phyloP scores from a whole-genome alignment of 2,113 vertebrate species.

The Spermophilus dauricus region DNA sequence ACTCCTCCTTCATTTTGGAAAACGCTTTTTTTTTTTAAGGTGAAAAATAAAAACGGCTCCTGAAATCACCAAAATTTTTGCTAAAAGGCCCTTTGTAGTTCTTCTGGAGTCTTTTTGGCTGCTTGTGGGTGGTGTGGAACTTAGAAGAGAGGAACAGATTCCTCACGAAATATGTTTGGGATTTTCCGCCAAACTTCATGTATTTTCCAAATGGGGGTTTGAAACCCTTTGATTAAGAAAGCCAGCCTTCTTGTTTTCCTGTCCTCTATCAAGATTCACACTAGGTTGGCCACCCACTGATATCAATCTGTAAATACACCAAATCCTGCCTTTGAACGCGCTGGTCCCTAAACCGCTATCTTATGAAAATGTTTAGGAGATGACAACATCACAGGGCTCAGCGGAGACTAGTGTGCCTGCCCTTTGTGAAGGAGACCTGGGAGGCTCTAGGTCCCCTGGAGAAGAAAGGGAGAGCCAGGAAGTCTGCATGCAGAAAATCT shows the following conservation, averaged over 20 bases:
- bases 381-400: slow-evolving; percentile 52
- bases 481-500: neutral
- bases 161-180: slow-evolving; percentile 34
- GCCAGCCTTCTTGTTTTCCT: slow-evolving; percentile 50
- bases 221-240: slow-evolving; percentile 60
- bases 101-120: neutral
- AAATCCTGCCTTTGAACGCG: slow-evolving; percentile 79
- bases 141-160: neutral
- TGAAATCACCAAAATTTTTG: neutral
- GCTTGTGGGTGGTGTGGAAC: neutral
- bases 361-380: slow-evolving; percentile 72
- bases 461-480: neutral
- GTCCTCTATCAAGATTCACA: slow-evolving; percentile 55
- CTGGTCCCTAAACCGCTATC: slow-evolving; percentile 73
- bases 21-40: neutral
- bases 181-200: slow-evolving; percentile 31
- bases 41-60: slow-evolving; percentile 16
- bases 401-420: neutral
- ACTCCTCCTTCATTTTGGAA: slow-evolving; percentile 36
- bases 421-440: slow-evolving; percentile 14
- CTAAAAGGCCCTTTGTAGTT: neutral
- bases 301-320: slow-evolving; percentile 74
- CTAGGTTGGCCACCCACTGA: slow-evolving; percentile 68
- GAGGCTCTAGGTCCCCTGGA: neutral
- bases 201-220: slow-evolving; percentile 28